These are phyloP conservation scores for Oscheius myriophilus DNA, from an alignment of 2,888 invertebrate genomes.

Conservation along the genomic window DNA sequence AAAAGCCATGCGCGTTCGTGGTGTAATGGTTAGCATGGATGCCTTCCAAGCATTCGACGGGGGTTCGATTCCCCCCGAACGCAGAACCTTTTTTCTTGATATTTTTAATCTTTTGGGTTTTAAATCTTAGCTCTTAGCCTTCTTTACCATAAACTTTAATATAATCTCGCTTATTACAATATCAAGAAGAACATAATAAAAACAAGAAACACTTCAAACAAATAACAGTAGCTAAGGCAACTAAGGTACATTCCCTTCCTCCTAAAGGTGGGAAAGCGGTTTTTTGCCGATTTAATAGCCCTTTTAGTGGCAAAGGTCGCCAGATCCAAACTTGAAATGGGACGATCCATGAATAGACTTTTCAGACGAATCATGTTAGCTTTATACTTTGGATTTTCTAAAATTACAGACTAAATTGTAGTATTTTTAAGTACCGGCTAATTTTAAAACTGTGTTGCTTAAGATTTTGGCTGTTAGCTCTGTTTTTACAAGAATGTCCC, in stretches of 20 bases:
- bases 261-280: slow-evolving; percentile 25
- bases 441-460: neutral
- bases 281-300: slow-evolving; percentile 21
- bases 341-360: slow-evolving; percentile 42
- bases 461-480: slow-evolving; percentile 9
- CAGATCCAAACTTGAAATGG: slow-evolving; percentile 40
- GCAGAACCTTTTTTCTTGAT: slow-evolving; percentile 13
- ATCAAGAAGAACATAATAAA: too few relatives aligned
- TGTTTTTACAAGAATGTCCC: slow-evolving; percentile 23
- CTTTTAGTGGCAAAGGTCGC: slow-evolving; percentile 34
- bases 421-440: slow-evolving; percentile 2
- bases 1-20: slow-evolving; percentile 42
- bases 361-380: slow-evolving; percentile 22
- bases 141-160: too few relatives aligned
- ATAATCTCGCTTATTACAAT: too few relatives aligned
- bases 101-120: too few relatives aligned
- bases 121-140: too few relatives aligned
- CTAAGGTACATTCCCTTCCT: slow-evolving; percentile 33
- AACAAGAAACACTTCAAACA: too few relatives aligned
- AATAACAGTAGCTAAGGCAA: too few relatives aligned
- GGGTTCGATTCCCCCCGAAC: slow-evolving; percentile 46
- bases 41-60: slow-evolving; percentile 51
- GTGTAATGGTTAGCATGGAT: slow-evolving; percentile 50
- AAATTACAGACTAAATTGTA: neutral
- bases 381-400: slow-evolving; percentile 36